phyloP scores from a whole-genome alignment of 2,113 vertebrate genomes.

The Craseonycteris thonglongyai region DNA sequence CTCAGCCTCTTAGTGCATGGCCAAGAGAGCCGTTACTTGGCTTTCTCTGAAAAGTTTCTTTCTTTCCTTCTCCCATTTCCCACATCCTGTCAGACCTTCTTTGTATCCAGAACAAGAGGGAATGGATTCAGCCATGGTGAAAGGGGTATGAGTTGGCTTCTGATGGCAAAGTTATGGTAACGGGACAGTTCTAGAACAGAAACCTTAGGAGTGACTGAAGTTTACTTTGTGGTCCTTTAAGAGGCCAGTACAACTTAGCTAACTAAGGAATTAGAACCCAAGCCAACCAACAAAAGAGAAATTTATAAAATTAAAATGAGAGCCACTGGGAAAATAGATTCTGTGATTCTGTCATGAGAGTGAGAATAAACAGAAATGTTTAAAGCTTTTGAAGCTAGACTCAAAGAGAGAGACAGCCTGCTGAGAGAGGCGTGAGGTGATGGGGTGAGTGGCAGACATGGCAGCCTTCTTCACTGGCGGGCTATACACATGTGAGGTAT shows the following conservation, averaged over 20 bases:
- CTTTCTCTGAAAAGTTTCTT: constrained; percentile 39
- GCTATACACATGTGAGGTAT: neutral
- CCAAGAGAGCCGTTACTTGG: constrained; percentile 39
- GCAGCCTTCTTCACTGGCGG: neutral
- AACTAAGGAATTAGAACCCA: constrained; percentile 36
- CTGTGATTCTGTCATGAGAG: constrained; percentile 16
- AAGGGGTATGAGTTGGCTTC: constrained; percentile 23
- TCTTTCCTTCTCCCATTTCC: neutral
- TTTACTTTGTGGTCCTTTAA: constrained; percentile 10
- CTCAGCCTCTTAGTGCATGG: neutral
- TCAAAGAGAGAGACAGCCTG: neutral
- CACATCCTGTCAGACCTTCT: neutral
- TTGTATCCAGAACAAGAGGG: constrained; percentile 33
- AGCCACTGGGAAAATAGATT: constrained; percentile 40
- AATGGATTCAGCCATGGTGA: neutral
- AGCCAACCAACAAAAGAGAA: constrained; percentile 30
- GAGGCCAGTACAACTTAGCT: constrained; percentile 20
- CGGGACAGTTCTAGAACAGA: neutral
- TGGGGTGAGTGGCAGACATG: neutral
- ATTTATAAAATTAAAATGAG: constrained; percentile 63
- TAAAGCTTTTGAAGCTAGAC: constrained; percentile 25
- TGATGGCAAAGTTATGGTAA: constrained; percentile 8
- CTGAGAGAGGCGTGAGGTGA: neutral
- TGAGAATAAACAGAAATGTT: neutral
- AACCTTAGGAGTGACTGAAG: neutral